phyloP scores from a whole-genome alignment of 2,888 invertebrate species.

The Fragum whitleyi region DNA sequence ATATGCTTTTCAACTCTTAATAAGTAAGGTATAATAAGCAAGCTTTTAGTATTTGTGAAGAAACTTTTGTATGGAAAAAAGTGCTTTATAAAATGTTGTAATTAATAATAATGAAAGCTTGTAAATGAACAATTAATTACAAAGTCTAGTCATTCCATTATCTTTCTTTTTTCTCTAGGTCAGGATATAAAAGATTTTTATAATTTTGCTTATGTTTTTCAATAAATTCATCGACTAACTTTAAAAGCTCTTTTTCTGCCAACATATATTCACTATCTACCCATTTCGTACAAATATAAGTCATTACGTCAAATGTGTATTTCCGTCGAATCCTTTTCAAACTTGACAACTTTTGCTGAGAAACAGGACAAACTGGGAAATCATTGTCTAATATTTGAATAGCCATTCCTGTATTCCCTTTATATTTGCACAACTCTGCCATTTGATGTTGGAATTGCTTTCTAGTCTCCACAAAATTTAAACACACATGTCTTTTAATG shows the following conservation, averaged over 20 bases:
- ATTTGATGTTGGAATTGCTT: neutral
- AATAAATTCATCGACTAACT: constrained; percentile 10
- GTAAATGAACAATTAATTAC: too few species aligned
- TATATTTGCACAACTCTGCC: constrained; percentile 16
- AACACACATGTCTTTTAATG: constrained; percentile 2
- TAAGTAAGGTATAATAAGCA: too few species aligned
- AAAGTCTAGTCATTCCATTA: neutral
- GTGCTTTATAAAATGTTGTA: too few species aligned
- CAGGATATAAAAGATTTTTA: constrained; percentile 11
- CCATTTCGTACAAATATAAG: neutral
- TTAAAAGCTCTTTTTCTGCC: neutral
- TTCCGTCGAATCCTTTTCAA: constrained; percentile 5
- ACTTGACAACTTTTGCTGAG: neutral
- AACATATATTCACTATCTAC: constrained; percentile 5
- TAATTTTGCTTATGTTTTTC: constrained; percentile 15
- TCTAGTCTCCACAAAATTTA: neutral
- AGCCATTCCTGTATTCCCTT: neutral
- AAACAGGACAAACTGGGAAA: constrained; percentile 6
- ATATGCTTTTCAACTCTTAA: too few species aligned
- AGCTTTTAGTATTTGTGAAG: too few species aligned
- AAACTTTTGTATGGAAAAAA: too few species aligned
- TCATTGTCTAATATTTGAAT: neutral
- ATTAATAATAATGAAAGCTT: too few species aligned
- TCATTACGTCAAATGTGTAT: neutral
- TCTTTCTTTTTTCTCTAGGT: neutral